Evolutionary conservation across 2,797 vertebrate species (phyloP).

Genomic region (Pelochelys cantorii): DNA sequence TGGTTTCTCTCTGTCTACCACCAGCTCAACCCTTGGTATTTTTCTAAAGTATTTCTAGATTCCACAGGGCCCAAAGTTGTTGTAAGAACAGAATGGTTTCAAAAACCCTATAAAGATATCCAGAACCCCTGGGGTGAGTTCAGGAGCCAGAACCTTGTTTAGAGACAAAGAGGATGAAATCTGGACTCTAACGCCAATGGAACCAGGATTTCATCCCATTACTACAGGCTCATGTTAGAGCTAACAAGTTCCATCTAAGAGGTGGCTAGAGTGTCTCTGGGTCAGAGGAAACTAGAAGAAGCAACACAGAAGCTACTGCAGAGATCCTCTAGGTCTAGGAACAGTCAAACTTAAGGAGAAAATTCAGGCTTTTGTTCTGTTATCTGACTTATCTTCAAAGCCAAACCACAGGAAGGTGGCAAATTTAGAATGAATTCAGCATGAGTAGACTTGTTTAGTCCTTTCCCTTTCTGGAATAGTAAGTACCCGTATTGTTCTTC

Average conservation of each 20-base stretch:
- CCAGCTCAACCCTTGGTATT: not conserved
- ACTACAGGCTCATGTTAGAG: not conserved
- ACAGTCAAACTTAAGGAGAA: not conserved
- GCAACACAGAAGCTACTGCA: not conserved
- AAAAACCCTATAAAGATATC: not conserved
- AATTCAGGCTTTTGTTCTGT: conserved; percentile 26
- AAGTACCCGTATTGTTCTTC: not conserved
- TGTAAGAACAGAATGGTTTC: not conserved
- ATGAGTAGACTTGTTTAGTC: conserved; percentile 22
- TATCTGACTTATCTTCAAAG: not conserved
- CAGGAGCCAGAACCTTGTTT: not conserved
- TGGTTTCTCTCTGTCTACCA: not conserved
- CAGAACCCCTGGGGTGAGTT: not conserved
- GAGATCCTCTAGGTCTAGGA: not conserved
- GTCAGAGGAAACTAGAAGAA: not conserved
- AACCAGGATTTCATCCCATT: not conserved
- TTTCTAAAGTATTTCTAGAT: not conserved
- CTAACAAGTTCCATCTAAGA: not conserved
- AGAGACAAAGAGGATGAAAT: not conserved
- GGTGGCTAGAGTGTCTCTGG: not conserved
- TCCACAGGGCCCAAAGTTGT: not conserved
- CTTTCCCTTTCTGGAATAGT: conserved; percentile 22
- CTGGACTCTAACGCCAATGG: not conserved
- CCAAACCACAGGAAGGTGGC: not conserved
- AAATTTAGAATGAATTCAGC: not conserved